Evolutionary conservation across 1,140 invertebrate genomes (phyloP).

Genomic region (Zaprionus kolodkinae): DNA sequence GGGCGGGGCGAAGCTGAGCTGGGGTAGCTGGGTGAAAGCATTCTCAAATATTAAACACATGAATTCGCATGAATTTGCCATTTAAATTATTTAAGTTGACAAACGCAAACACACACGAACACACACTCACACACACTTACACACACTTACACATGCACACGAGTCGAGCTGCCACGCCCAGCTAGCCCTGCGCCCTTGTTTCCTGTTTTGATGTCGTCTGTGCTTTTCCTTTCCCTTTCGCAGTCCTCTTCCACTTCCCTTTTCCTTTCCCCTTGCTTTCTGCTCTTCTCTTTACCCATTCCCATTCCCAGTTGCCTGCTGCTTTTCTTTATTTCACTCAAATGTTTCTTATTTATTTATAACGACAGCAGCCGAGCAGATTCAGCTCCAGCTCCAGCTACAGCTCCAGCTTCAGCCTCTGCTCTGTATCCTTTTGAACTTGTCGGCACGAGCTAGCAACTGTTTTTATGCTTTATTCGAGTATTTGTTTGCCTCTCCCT

Average conservation of each 20-base stretch:
- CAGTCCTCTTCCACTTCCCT: conserved; percentile 29
- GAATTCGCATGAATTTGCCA: conserved; percentile 75
- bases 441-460: conserved; percentile 76
- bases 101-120: conserved; percentile 35
- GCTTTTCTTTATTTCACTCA: conserved; percentile 47
- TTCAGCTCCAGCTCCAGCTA: not conserved
- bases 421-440: conserved; percentile 56
- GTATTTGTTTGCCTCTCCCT: conserved; percentile 33
- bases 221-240: conserved; percentile 38
- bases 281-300: not conserved
- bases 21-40: conserved; percentile 16
- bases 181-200: conserved; percentile 53
- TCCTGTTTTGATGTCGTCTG: conserved; percentile 47
- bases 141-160: conserved; percentile 8
- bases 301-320: conserved; percentile 5
- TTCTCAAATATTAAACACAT: conserved; percentile 76
- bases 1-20: not conserved
- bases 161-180: not conserved
- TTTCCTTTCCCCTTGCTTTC: not conserved
- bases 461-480: conserved; percentile 51
- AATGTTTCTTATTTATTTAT: conserved; percentile 82
- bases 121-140: conserved; percentile 7
- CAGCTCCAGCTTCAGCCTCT: too few relatives aligned
- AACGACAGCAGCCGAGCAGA: conserved; percentile 58
- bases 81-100: conserved; percentile 82